Percentiles rank a stretch among this genome's conserved stretches.
Conservation (phyloP, 2,113 vertebrate genomes). For the Xenus cinereus region DNA sequence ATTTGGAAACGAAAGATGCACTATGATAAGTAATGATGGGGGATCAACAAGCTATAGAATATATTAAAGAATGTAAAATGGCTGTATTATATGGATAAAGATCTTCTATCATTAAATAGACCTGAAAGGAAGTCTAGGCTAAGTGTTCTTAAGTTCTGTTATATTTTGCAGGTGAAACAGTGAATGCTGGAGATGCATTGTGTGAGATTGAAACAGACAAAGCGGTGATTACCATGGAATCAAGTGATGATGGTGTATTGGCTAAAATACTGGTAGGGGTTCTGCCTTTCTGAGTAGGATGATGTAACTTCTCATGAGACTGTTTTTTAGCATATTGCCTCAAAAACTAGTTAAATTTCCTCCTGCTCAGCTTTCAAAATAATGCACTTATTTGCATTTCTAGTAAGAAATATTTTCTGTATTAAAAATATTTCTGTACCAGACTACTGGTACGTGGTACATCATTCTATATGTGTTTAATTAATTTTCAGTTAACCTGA, state of each 20-base stretch:
- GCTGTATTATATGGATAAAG: background rate
- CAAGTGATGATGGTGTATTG: constrained; percentile 90
- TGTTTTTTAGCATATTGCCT: background rate
- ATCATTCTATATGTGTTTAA: background rate
- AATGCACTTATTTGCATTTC: background rate
- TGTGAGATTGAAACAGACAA: constrained; percentile 99
- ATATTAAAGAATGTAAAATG: background rate
- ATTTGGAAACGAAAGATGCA: background rate
- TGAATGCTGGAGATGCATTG: constrained; percentile 87
- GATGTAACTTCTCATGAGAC: background rate
- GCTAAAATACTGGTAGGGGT: constrained; percentile 93
- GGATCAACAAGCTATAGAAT: background rate
- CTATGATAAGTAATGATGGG: background rate
- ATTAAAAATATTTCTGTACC: background rate
- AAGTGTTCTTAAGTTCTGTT: background rate
- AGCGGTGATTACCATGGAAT: constrained; percentile 92
- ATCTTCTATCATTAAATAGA: background rate
- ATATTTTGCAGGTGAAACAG: constrained; percentile 84
- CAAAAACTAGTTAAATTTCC: background rate
- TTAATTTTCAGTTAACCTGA: background rate
- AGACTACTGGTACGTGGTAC: background rate
- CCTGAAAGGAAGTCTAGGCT: background rate
- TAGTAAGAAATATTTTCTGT: background rate
- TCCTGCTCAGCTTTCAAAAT: background rate
- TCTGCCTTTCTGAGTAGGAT: background rate